Evolutionary conservation across 2,888 invertebrate genomes (phyloP), one percentile per base, ranked within the genome.

Genomic region (Lacanobia oleracea): DNA sequence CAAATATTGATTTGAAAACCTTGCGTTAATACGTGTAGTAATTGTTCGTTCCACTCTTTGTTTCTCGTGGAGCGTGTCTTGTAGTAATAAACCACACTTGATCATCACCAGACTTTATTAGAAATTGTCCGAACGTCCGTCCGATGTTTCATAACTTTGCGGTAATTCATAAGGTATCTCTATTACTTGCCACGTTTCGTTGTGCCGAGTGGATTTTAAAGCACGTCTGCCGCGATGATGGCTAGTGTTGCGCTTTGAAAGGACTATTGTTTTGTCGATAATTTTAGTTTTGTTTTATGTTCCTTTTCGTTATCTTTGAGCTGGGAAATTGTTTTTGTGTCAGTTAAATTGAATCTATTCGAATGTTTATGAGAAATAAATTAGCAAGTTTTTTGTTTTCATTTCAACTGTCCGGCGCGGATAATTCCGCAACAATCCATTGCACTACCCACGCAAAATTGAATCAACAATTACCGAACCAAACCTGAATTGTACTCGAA

Each of bases 31-130:
- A 66, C 71, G 67, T 64, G 48, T 18, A 81, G 64, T 82, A 77
- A 80, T 77, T 78, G 78, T 71, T 76, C 64, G 70, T 79, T 75
- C 69, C 77, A 73, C 59, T 77, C 79, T 83, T 83, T 83, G 82
- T 83, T 79, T 71, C 66, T 65, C 74, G 23, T 71, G 78, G 64
- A 84, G 80, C 86, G 84, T 86, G 86, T 83, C 70, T 79, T 71
- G 48, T 70, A 75, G 85, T 80, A 83, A 86, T 87, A 88, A 89
- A 79, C 81, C 76, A 76, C 67, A 72, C 67, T 81, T 81, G 76
- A 84, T 88, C 74, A 85, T 78, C 79, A 74, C 74, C 61, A 72
- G 59, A 69, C 62, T 79, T 81, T 81, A 87, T 86, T 80, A 79
- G 80, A 86, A 86, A 87, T 81, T 81, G 75, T 85, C 61, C 65